Conservation (phyloP, 2,888 invertebrate genomes). For the Andrena trimmerana region DNA sequence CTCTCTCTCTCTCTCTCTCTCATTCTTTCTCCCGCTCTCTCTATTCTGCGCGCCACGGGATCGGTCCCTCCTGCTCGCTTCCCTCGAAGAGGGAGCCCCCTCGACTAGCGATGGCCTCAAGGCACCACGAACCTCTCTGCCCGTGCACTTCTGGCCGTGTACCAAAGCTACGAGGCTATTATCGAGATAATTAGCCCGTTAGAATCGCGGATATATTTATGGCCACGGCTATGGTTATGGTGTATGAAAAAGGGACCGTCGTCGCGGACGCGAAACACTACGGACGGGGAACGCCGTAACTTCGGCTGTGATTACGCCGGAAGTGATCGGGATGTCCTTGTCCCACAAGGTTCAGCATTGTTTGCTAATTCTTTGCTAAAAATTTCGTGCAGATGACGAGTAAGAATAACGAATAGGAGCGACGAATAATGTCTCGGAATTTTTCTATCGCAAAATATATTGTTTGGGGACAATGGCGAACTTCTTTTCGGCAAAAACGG, state of each 20-base stretch:
- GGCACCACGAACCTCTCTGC: slow-evolving; percentile 6
- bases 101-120: slow-evolving; percentile 60
- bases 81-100: slow-evolving; percentile 70
- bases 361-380: too few species aligned
- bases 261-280: too few species aligned
- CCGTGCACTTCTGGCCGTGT: background rate
- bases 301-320: too few species aligned
- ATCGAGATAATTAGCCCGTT: slow-evolving; percentile 2
- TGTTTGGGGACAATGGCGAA: too few species aligned
- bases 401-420: too few species aligned
- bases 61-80: slow-evolving; percentile 54
- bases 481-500: too few species aligned
- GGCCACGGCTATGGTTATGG: background rate
- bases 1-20: slow-evolving; percentile 47
- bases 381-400: too few species aligned
- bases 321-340: too few species aligned
- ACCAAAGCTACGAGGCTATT: background rate
- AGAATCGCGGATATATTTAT: background rate
- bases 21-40: slow-evolving; percentile 42
- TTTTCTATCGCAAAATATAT: too few species aligned
- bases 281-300: too few species aligned
- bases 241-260: background rate
- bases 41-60: slow-evolving; percentile 38
- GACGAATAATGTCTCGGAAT: too few species aligned
- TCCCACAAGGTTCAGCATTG: too few species aligned